Base-by-base conservation (phyloP, 2,797 vertebrate genomes). In the Schizopygopsis pylzovi region DNA sequence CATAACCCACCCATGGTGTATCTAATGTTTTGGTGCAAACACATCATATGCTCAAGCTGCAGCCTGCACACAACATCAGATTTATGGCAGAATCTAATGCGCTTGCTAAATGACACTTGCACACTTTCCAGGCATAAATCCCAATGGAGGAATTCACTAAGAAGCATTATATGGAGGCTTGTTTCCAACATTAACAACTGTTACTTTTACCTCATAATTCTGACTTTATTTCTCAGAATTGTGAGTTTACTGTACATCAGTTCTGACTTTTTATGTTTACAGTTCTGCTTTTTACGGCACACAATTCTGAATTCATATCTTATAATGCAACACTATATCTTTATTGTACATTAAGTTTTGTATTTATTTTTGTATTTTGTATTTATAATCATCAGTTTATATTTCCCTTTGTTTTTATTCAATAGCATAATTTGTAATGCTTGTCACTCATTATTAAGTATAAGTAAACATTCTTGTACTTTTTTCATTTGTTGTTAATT, bases 1-100 rank as follows among this genome's bases (percentile, higher is more conserved):
- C 78, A 79, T 82, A 83, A 88, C 82, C 83, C 65, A 87, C 84
- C 85, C 85, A 68, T 10, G 85, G 89, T 84, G 79, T 47, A 81
- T 65, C 56, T 82, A 52, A 84, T 75, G 28, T 75, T 73, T 80
- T 70, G 80, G 43, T 61, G n/a, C 28, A 85, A 65, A 79, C 79
- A 80, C 70, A 70, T 81, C 71, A 70, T 45, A 37, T 33, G 86
- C 67, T 83, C 67, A 85, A 47, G 39, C 71, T 75, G 47, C 49
- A 54, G 73, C 68, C 68, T 79, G 77, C 76, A 67, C 71, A 85
- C 39, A 78, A 72, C 56, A 73, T 47, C 56, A 65, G 65, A 68
- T 68, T 56, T 75, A 70, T 61, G 16, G 54, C 47, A 75, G 37
- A 85, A 78, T 78, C 61, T 81, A 77, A 87, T 89, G 71, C 79